Evolutionary conservation across 2,888 invertebrate genomes (phyloP), one percentile per base, ranked within the genome.

Genomic region (Torymus tubicola): DNA sequence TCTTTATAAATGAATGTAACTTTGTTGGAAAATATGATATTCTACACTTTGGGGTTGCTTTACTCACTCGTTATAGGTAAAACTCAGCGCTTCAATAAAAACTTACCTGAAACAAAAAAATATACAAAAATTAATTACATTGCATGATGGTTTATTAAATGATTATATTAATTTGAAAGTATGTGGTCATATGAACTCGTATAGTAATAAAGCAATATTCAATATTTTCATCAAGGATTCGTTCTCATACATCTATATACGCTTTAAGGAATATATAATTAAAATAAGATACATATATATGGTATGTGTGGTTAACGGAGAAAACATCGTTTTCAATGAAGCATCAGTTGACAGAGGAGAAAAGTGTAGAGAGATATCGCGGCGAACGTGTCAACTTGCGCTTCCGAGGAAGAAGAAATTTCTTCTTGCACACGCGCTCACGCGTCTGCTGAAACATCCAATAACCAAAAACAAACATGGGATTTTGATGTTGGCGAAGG

Each of bases 401-500:
- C 31, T 31, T 31, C 31, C 31, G 31, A 8, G 2, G 31, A 31
- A 31, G 61, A 57, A 50, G 74, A 64, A 70, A 63, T 70, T 74
- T 69, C 52, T 57, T 60, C 71, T 42, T 24, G 69, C 58, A 52
- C 52, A 57, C 21, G 24, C 63, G 71, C 60, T 31, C 63, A 67
- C 24, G 69, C 24, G 50, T 10, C 10, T 21, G 58, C 50, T 53
- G 52, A 67, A 83, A 79, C 75, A 81, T 82, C 83, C 85, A 83
- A 85, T 86, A 85, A 85, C 83, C 83, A 85, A 81, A 84, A 84
- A 83, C 84, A 85, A 85, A 85, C 84, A 85, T 55, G 82, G 83
- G 82, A 80, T 77, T 81, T 64, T 79, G 79, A 78, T 83, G 81
- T 83, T 68, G 73, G 13, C n/a, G n/a, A 78, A 68, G 76, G 69